Percentiles rank a stretch among this genome's conserved stretches.
Evolutionary conservation across 2,888 invertebrate species (phyloP).

Genomic region (Eupithecia subfuscata): DNA sequence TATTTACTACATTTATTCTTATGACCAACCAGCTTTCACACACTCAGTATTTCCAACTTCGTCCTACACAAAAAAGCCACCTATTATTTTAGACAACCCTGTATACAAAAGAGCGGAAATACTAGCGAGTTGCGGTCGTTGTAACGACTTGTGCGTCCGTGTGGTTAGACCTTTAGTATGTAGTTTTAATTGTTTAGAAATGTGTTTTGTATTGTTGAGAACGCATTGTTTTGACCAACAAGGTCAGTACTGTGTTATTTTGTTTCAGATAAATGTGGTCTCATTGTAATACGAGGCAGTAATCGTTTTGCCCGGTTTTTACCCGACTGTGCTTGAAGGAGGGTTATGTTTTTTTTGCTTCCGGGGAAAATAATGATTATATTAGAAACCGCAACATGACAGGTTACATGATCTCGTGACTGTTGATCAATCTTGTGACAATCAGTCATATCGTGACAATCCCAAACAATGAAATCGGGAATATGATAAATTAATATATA

Average conservation of each 20-base stretch:
- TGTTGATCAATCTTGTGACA: too few relatives aligned
- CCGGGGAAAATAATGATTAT: neutral
- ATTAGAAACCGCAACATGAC: neutral
- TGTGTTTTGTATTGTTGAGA: slow-evolving; percentile 1
- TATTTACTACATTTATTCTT: neutral
- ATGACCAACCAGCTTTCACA: neutral
- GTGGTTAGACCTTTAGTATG: slow-evolving; percentile 6
- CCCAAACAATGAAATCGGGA: too few relatives aligned
- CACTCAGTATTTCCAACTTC: neutral
- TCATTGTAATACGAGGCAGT: neutral
- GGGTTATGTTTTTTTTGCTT: neutral
- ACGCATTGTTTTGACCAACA: slow-evolving; percentile 13
- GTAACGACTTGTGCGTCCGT: slow-evolving; percentile 1
- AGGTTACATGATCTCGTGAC: neutral
- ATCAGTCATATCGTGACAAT: too few relatives aligned
- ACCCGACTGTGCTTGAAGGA: neutral
- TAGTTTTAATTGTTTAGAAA: slow-evolving; percentile 8
- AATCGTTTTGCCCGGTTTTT: neutral
- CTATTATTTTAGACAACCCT: neutral
- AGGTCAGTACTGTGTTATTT: slow-evolving; percentile 2
- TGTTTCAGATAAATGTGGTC: slow-evolving; percentile 1
- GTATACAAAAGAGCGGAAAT: slow-evolving; percentile 37
- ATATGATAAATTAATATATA: too few relatives aligned
- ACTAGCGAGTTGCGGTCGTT: slow-evolving; percentile 38
- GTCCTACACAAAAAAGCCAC: neutral